Conservation (phyloP, 2,113 vertebrate genomes). For the Halcyon malimbica region DNA sequence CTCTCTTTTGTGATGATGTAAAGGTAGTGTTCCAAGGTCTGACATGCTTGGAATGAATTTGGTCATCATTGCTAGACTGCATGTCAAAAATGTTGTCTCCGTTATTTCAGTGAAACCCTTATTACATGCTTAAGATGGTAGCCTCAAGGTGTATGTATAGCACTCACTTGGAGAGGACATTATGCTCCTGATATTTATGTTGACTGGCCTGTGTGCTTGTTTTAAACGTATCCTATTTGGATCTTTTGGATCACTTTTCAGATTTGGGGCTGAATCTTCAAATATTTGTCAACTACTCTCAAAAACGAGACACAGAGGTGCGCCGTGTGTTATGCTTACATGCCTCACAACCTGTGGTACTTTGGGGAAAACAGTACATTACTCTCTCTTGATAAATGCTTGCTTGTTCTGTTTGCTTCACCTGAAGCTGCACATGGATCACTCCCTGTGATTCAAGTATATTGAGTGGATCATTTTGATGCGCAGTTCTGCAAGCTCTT, state of each 20-base stretch:
- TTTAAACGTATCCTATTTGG: background rate
- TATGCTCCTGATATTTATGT: conserved; percentile 21
- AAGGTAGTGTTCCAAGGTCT: conserved; percentile 6
- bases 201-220: background rate
- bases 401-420: background rate
- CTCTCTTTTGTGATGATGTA: conserved; percentile 8
- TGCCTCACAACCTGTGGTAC: background rate
- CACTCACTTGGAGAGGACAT: background rate
- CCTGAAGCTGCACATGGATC: background rate
- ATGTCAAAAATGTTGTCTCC: background rate
- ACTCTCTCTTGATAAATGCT: background rate
- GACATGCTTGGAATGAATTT: background rate
- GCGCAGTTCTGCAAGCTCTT: background rate
- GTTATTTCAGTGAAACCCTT: conserved; percentile 18
- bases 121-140: background rate
- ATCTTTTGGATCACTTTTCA: background rate
- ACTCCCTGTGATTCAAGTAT: background rate
- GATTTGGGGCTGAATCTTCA: background rate
- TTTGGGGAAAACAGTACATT: background rate
- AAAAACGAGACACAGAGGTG: accelerated
- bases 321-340: background rate
- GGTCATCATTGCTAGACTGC: background rate
- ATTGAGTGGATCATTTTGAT: background rate
- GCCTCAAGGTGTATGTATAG: background rate
- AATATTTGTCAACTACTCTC: background rate